Conservation (phyloP, 2,113 vertebrate species). For the Larimichthys crocea region DNA sequence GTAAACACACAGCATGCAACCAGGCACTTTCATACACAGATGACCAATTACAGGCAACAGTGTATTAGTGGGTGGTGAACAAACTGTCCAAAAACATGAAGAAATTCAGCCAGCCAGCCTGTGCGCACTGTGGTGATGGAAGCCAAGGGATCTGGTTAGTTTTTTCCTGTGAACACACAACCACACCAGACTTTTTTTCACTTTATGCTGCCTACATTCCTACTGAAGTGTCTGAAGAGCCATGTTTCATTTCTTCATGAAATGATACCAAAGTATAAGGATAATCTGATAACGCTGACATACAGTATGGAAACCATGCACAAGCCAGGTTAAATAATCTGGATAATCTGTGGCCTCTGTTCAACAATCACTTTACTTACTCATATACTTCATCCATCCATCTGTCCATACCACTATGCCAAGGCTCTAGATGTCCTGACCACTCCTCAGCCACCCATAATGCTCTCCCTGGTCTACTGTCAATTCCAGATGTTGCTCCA, state of each 20-base stretch:
- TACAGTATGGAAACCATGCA: background rate
- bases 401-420: background rate
- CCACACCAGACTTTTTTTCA: background rate
- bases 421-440: slow-evolving; percentile 7
- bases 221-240: background rate
- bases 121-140: background rate
- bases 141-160: slow-evolving; percentile 24
- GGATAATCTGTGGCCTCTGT: background rate
- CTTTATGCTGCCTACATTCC: background rate
- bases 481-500: slow-evolving; percentile 72
- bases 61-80: slow-evolving; percentile 36
- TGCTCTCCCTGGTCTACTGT: slow-evolving; percentile 17
- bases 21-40: background rate
- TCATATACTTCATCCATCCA: background rate
- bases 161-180: slow-evolving; percentile 15
- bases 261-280: background rate
- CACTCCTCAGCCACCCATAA: slow-evolving; percentile 12
- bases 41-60: slow-evolving; percentile 28
- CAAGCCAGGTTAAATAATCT: background rate
- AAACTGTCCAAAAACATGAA: slow-evolving; percentile 26
- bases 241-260: background rate
- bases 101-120: slow-evolving; percentile 8
- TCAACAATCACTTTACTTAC: background rate
- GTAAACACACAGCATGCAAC: background rate
- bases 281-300: background rate